Conservation (phyloP, 30 jellyfish, hydroid and myxozoan genomes). For the Catostylus mosaicus region DNA sequence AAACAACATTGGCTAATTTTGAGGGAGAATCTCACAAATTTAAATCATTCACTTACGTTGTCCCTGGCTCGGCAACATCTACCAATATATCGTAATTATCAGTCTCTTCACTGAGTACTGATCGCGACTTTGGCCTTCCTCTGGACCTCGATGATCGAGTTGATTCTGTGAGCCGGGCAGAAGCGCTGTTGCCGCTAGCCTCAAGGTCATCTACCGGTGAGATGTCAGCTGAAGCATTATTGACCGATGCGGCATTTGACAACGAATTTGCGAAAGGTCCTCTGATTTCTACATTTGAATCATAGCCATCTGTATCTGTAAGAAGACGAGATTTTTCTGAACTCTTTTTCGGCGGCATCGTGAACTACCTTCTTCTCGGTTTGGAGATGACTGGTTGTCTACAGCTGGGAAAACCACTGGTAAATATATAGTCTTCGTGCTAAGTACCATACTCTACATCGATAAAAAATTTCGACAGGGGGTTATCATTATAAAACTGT, state of each 20-base stretch:
- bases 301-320: slow-evolving; percentile 37
- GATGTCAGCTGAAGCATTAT: not conserved
- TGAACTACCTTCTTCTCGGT: too few species aligned
- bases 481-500: too few species aligned
- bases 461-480: not conserved
- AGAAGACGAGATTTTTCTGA: slow-evolving; percentile 37
- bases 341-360: slow-evolving; percentile 19
- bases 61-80: slow-evolving; percentile 76
- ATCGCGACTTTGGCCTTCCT: slow-evolving; percentile 28
- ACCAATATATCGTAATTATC: slow-evolving; percentile 27
- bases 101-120: slow-evolving; percentile 27
- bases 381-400: too few species aligned
- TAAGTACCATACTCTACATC: not conserved
- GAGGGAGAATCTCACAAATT: too few species aligned
- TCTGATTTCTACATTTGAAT: not conserved
- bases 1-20: too few species aligned
- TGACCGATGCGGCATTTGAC: slow-evolving; percentile 12
- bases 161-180: slow-evolving; percentile 6
- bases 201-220: not conserved
- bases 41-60: slow-evolving; percentile 77
- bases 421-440: not conserved
- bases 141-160: slow-evolving; percentile 31
- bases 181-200: not conserved
- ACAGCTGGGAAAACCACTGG: not conserved
- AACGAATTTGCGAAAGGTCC: not conserved